Conservation (phyloP, 2,797 vertebrate genomes). For the Anniella stebbinsi region DNA sequence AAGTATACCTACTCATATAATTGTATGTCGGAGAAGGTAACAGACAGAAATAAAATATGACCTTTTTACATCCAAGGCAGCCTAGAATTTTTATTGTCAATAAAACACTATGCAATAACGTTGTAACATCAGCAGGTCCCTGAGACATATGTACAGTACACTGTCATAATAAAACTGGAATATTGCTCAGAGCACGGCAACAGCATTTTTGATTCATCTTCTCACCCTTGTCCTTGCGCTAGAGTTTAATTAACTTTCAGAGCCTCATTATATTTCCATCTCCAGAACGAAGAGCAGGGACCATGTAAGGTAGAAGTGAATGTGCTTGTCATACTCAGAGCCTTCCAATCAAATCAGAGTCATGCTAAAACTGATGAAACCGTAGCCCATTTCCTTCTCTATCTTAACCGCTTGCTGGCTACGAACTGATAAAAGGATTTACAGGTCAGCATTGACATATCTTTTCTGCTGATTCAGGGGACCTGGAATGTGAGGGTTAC, state of each 20-base stretch:
- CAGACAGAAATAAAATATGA: background rate
- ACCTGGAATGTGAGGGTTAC: background rate
- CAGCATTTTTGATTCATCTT: conserved; percentile 54
- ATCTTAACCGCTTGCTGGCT: conserved; percentile 37
- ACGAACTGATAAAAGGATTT: conserved; percentile 45
- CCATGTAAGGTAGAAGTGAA: background rate
- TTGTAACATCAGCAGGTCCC: background rate
- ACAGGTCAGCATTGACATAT: conserved; percentile 3
- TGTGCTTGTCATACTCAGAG: conserved; percentile 17
- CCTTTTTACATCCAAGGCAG: background rate
- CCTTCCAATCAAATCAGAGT: conserved; percentile 15
- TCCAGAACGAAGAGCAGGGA: conserved; percentile 16
- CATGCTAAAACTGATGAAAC: conserved; percentile 34
- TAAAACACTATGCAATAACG: conserved; percentile 18
- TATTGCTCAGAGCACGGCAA: conserved; percentile 16
- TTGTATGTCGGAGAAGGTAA: background rate
- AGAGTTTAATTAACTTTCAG: conserved; percentile 55
- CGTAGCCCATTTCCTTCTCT: conserved; percentile 13
- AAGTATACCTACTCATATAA: background rate
- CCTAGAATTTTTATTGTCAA: conserved; percentile 32
- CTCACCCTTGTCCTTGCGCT: conserved; percentile 36
- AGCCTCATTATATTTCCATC: conserved; percentile 30
- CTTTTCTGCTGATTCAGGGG: conserved; percentile 33
- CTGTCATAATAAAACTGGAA: conserved; percentile 53
- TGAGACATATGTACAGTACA: conserved; percentile 4